Evolutionary conservation across 2,888 invertebrate species (phyloP).

Genomic region (Drosophila picticornis): DNA sequence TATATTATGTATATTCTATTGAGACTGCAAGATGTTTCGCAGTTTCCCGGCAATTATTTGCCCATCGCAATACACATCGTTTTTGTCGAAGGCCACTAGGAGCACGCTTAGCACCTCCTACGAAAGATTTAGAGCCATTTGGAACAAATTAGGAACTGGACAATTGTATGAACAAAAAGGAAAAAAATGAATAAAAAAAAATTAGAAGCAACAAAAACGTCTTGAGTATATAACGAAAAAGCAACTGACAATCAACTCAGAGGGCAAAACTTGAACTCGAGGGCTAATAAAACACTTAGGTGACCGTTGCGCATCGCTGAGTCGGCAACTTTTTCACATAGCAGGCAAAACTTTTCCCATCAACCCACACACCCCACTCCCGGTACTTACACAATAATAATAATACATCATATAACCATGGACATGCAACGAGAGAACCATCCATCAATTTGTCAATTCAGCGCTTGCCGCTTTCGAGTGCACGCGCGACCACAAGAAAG

Average conservation of each 20-base stretch:
- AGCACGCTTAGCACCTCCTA: slow-evolving; percentile 99
- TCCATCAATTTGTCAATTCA: slow-evolving; percentile 79
- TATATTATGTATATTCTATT: not conserved
- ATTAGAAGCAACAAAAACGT: slow-evolving; percentile 13
- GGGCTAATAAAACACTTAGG: slow-evolving; percentile 75
- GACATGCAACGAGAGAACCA: slow-evolving; percentile 52
- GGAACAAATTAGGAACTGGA: not conserved
- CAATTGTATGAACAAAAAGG: not conserved
- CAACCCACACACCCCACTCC: not conserved
- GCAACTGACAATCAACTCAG: slow-evolving; percentile 67
- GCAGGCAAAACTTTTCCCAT: slow-evolving; percentile 37
- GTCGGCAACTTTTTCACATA: slow-evolving; percentile 57
- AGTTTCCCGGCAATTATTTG: slow-evolving; percentile 98
- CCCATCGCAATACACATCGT: slow-evolving; percentile 99
- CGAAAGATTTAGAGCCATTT: slow-evolving; percentile 88
- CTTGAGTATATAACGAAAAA: slow-evolving; percentile 13
- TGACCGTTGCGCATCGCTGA: slow-evolving; percentile 62
- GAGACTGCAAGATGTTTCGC: slow-evolving; percentile 90
- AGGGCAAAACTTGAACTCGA: slow-evolving; percentile 44
- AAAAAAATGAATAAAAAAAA: slow-evolving; percentile 12
- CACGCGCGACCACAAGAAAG: slow-evolving; percentile 33
- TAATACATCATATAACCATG: slow-evolving; percentile 71
- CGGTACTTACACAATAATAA: slow-evolving; percentile 40
- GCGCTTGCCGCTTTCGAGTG: slow-evolving; percentile 66
- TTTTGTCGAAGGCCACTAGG: slow-evolving; percentile 99